phyloP scores from a whole-genome alignment of 2,888 invertebrate genomes.

The Phania funesta region DNA sequence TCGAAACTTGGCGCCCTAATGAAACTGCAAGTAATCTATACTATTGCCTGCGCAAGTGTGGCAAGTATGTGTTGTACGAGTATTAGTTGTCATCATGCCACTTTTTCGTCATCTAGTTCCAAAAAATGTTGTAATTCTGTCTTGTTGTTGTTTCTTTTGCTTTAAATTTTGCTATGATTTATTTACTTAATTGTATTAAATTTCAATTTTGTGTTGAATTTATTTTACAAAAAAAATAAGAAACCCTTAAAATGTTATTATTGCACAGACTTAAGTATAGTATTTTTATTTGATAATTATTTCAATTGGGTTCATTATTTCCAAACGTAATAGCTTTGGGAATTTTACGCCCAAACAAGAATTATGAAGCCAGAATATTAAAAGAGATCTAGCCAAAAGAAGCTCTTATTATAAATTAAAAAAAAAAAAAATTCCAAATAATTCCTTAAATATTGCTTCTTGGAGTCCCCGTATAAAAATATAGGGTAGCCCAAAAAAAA shows the following conservation, averaged over 20 bases:
- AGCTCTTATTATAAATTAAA: too few relatives aligned
- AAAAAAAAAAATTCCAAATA: too few relatives aligned
- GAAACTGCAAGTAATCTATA: conserved; percentile 57
- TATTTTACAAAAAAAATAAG: neutral
- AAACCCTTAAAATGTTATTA: neutral
- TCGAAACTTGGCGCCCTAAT: conserved; percentile 64
- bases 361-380: too few relatives aligned
- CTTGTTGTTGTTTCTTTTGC: conserved; percentile 13
- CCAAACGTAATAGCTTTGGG: too few relatives aligned
- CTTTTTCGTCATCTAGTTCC: conserved; percentile 11
- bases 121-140: conserved; percentile 20
- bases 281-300: neutral
- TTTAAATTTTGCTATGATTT: conserved; percentile 8
- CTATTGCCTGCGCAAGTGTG: conserved; percentile 34
- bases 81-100: conserved; percentile 51
- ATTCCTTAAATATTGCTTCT: too few relatives aligned
- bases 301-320: too few relatives aligned
- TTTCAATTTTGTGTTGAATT: conserved; percentile 40
- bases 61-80: conserved; percentile 47
- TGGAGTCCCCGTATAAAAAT: too few relatives aligned
- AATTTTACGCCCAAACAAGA: too few relatives aligned
- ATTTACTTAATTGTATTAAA: conserved; percentile 51
- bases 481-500: too few relatives aligned
- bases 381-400: too few relatives aligned
- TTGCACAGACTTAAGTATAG: neutral